Conservation (phyloP, 2,797 vertebrate species). For the Sebastes glaucus region DNA sequence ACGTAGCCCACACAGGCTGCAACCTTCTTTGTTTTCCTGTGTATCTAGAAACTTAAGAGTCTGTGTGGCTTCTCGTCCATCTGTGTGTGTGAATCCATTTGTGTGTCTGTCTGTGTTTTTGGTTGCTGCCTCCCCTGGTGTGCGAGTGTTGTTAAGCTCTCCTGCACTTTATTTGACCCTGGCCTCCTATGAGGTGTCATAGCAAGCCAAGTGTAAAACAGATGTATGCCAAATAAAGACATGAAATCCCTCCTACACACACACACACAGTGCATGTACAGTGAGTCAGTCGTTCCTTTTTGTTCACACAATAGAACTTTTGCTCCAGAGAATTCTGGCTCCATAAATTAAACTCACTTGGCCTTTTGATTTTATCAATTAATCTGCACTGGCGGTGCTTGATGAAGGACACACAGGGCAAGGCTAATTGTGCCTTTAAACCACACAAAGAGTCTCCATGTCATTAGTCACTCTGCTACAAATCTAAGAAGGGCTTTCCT, state of each 20-base stretch:
- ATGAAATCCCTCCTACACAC: conserved; percentile 28
- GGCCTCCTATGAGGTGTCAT: conserved; percentile 51
- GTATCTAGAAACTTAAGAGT: conserved; percentile 6
- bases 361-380: conserved; percentile 70
- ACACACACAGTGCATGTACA: neutral
- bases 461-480: conserved; percentile 41
- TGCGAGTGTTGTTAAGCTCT: conserved; percentile 44
- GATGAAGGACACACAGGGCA: conserved; percentile 47
- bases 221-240: conserved; percentile 66
- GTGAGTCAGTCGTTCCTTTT: conserved; percentile 17
- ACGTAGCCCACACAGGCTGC: conserved; percentile 12
- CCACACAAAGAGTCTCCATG: conserved; percentile 44
- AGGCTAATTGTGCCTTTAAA: conserved; percentile 66
- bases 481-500: conserved; percentile 18
- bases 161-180: conserved; percentile 73
- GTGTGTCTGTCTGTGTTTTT: conserved; percentile 31
- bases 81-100: conserved; percentile 25
- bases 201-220: conserved; percentile 59
- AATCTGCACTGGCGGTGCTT: conserved; percentile 53
- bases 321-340: conserved; percentile 36
- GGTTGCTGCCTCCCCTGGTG: conserved; percentile 35
- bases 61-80: conserved; percentile 30
- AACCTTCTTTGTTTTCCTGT: conserved; percentile 1
- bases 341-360: conserved; percentile 57
- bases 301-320: conserved; percentile 26